Evolutionary conservation across 92 coral and sea anemone genomes (phyloP), one percentile per base, ranked within the genome.

Genomic region (Heliopora coerulea): DNA sequence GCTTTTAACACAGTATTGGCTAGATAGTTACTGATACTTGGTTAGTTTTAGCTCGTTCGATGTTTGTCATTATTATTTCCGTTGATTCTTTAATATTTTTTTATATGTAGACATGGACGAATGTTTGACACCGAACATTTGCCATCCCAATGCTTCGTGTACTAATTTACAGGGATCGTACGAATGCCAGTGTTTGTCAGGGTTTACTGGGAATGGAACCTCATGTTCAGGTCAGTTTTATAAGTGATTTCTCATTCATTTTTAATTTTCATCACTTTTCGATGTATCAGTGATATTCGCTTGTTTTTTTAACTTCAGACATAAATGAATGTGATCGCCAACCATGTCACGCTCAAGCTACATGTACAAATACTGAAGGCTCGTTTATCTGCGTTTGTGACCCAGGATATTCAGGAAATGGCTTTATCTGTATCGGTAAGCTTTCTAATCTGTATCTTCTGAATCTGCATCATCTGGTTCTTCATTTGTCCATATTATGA

Each of bases 391-490:
- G 72, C 25, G 33, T 7, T 10, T 65, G 72, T 65, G n/a, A 65
- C 40, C 35, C 34, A 35, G 72, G 72, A n/a, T 65, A 39, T 65
- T 1, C 17, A 39, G 72, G 72, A n/a, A 40, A 23, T 65, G 72
- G 72, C 27, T 40, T 65, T 19, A 18, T 0, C 13, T 65, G 72
- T 23, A 40, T 39, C 28, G 72, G 72, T 65, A 23, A 39, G 52
- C 21, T 59, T 12, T 15, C 21, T 15, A 56, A 37, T 11, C 42
- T 37, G 4, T 37, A 37, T 37, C 11, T 37, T 37, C 11, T 37
- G 42, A 37, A 37, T 37, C 42, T 37, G 42, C 42, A 37, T n/a
- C n/a, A n/a, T n/a, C n/a, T n/a, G n/a, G n/a, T n/a, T n/a, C n/a
- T n/a, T n/a, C n/a, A n/a, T n/a, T n/a, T n/a, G n/a, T n/a, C n/a